Conservation (phyloP, 2,113 vertebrate genomes). For the Cyanoramphus novaezelandiae region DNA sequence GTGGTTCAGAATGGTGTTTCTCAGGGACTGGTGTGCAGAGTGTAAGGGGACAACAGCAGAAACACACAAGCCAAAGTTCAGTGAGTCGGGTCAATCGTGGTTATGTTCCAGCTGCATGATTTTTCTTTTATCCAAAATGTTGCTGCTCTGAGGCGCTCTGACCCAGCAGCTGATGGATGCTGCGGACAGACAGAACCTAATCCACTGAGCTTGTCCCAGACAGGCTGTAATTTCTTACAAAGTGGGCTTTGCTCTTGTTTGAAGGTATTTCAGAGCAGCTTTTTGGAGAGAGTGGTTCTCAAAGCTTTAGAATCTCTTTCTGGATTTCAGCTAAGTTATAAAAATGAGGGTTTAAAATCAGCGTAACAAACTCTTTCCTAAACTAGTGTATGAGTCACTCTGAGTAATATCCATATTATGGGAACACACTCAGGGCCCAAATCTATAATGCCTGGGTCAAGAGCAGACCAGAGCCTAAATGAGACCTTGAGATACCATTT, state of each 20-base stretch:
- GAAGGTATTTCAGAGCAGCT: background rate
- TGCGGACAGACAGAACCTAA: background rate
- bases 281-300: background rate
- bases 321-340: background rate
- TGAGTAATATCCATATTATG: background rate
- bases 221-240: background rate
- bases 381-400: background rate
- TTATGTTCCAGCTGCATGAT: background rate
- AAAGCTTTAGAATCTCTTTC: background rate
- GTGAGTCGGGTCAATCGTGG: accelerated
- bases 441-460: background rate
- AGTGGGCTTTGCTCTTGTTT: background rate
- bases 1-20: background rate
- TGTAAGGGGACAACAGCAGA: background rate
- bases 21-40: background rate
- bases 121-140: background rate
- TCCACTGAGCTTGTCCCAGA: background rate
- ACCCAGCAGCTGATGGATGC: background rate
- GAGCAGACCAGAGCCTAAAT: background rate
- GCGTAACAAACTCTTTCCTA: background rate
- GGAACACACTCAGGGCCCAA: background rate
- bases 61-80: background rate
- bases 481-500: background rate
- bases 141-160: background rate
- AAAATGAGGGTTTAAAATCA: background rate